phyloP scores from a whole-genome alignment of 2,888 invertebrate genomes.

The Melipona bicolor region DNA sequence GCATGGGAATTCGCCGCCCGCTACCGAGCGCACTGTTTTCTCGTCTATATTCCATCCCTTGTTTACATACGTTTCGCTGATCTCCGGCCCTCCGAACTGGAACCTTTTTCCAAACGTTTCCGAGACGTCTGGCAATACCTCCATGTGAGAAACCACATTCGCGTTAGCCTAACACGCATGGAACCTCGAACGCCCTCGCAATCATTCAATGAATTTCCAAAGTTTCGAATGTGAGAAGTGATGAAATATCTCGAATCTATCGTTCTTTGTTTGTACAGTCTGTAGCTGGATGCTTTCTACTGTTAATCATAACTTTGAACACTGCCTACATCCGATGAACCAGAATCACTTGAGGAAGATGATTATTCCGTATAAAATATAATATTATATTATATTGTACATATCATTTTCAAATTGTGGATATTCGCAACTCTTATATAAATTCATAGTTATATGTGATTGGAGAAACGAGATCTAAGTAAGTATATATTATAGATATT shows the following conservation, averaged over 20 bases:
- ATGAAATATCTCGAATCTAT: background rate
- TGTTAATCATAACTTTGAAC: too few species aligned
- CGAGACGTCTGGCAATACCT: constrained; percentile 21
- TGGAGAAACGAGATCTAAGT: background rate
- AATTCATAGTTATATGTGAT: background rate
- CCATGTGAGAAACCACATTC: background rate
- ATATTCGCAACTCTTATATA: background rate
- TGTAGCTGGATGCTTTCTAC: too few species aligned
- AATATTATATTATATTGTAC: too few species aligned
- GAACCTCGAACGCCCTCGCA: background rate
- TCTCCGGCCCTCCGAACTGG: constrained; percentile 55
- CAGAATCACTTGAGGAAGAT: too few species aligned
- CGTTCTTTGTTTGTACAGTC: background rate
- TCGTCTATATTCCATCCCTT: constrained; percentile 66
- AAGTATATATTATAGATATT: too few species aligned
- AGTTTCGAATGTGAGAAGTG: background rate
- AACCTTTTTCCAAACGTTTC: constrained; percentile 47
- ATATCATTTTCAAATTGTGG: background rate
- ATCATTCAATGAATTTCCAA: background rate
- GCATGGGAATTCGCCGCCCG: constrained; percentile 79
- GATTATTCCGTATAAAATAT: too few species aligned
- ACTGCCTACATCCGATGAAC: too few species aligned
- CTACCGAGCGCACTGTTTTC: constrained; percentile 64
- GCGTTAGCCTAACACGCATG: background rate
- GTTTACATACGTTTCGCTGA: constrained; percentile 71